Percentiles rank a stretch among this genome's conserved stretches.
phyloP scores from a whole-genome alignment of 2,797 vertebrate genomes.

The Urophycis tenuis region DNA sequence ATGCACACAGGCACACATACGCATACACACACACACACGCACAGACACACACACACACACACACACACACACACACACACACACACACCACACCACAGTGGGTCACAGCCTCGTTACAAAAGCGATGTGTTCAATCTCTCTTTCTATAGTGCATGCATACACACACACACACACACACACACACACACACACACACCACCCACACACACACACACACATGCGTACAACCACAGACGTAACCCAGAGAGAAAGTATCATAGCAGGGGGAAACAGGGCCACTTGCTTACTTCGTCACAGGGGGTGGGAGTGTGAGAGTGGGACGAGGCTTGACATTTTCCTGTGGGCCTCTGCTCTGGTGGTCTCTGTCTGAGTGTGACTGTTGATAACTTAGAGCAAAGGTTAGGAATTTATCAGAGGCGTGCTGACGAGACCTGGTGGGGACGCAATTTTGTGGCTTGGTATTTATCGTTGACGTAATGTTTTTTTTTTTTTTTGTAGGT shows the following conservation, averaged over 20 bases:
- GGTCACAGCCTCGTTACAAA: too few relatives aligned
- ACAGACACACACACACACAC: too few relatives aligned
- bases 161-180: too few relatives aligned
- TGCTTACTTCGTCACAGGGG: not conserved
- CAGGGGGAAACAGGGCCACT: not conserved
- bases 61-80: too few relatives aligned
- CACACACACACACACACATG: not conserved
- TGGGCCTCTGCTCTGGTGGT: constrained; percentile 12
- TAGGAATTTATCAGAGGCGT: not conserved
- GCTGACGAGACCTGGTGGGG: not conserved
- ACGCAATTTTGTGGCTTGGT: not conserved
- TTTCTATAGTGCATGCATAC: not conserved
- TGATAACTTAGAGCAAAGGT: constrained; percentile 26
- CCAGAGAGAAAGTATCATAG: not conserved
- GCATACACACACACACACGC: too few relatives aligned
- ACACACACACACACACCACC: not conserved
- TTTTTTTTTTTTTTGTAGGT: too few relatives aligned
- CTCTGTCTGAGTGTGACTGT: not conserved
- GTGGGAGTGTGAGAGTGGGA: constrained; percentile 29
- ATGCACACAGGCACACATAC: too few relatives aligned
- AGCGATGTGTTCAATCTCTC: too few relatives aligned
- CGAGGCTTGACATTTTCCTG: constrained; percentile 39
- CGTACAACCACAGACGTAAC: too few relatives aligned
- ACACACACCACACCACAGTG: too few relatives aligned
- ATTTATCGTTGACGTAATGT: too few relatives aligned